A percentile compares a stretch with the other conserved stretches of the same genome.
These are phyloP conservation scores for Drosophila neoperkinsi DNA, from an alignment of 2,888 invertebrate genomes.

Conservation along the genomic window DNA sequence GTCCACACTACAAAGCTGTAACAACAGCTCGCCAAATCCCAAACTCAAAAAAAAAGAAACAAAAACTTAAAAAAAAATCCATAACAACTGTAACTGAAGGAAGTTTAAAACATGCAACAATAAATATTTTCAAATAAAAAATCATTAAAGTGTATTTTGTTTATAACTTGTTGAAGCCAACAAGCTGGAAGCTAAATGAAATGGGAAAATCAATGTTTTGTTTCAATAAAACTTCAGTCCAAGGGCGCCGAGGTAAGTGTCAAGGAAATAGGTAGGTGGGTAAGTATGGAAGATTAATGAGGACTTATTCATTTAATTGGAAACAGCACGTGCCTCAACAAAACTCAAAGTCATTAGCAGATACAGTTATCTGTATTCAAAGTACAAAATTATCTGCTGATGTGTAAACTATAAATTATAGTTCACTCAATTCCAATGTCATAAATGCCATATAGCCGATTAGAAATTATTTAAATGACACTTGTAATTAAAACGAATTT, in stretches of 20 bases:
- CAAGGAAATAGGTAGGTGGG: constrained; percentile 6
- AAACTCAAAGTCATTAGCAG: constrained; percentile 12
- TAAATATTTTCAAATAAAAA: constrained; percentile 73
- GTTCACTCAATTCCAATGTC: constrained; percentile 16
- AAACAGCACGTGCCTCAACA: background rate
- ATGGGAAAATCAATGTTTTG: background rate
- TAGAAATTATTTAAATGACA: constrained; percentile 24
- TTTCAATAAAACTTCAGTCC: background rate
- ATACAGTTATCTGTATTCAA: background rate
- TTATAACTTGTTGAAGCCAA: background rate
- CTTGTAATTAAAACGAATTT: constrained; percentile 1
- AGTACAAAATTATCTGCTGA: constrained; percentile 17
- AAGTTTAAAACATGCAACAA: constrained; percentile 76
- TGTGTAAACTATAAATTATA: constrained; percentile 47
- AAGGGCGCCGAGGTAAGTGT: constrained; percentile 12
- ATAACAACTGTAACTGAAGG: constrained; percentile 62
- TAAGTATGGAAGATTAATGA: constrained; percentile 14
- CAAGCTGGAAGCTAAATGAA: background rate
- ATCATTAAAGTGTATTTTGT: background rate
- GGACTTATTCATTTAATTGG: constrained; percentile 34
- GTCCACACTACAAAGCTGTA: constrained; percentile 31
- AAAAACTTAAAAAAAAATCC: constrained; percentile 18
- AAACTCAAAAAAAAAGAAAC: constrained; percentile 7
- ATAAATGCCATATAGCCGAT: constrained; percentile 1
- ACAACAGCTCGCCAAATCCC: constrained; percentile 20